These are phyloP conservation scores for Syngnathus typhle DNA, from an alignment of 2,113 vertebrate species.

Conservation along the genomic window DNA sequence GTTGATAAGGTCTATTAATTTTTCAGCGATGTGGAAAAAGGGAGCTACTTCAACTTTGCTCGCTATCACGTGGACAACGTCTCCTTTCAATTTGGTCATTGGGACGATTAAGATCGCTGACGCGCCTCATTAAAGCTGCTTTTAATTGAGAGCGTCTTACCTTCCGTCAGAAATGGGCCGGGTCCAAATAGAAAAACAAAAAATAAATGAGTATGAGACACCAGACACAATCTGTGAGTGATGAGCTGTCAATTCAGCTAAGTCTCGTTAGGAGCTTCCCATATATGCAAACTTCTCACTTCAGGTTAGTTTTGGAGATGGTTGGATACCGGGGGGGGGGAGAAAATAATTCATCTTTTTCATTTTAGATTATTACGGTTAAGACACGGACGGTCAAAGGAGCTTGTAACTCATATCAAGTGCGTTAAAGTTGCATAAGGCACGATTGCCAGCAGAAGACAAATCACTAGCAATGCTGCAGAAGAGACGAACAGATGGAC, in stretches of 20 bases:
- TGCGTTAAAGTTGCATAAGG: slow-evolving; percentile 28
- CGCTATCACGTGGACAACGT: slow-evolving; percentile 30
- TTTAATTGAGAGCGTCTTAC: slow-evolving; percentile 49
- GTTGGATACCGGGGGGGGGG: slow-evolving; percentile 5
- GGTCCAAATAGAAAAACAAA: neutral
- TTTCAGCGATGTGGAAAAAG: slow-evolving; percentile 41
- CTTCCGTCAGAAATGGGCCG: slow-evolving; percentile 25
- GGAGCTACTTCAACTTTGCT: slow-evolving; percentile 23
- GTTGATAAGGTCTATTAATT: slow-evolving; percentile 51
- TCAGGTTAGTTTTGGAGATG: slow-evolving; percentile 16
- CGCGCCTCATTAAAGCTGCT: slow-evolving; percentile 29
- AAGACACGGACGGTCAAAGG: slow-evolving; percentile 26
- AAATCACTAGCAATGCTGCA: slow-evolving; percentile 19
- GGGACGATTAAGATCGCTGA: slow-evolving; percentile 35
- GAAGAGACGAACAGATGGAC: slow-evolving; percentile 14
- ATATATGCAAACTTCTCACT: slow-evolving; percentile 15
- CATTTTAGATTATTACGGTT: slow-evolving; percentile 12
- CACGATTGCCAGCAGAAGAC: slow-evolving; percentile 15
- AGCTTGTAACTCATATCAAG: slow-evolving; percentile 17
- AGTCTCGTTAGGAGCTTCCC: slow-evolving; percentile 29
- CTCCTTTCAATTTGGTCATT: slow-evolving; percentile 35
- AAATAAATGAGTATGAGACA: slow-evolving; percentile 48
- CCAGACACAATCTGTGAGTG: slow-evolving; percentile 21
- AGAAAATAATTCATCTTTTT: slow-evolving; percentile 25
- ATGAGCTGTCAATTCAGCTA: slow-evolving; percentile 27